Conservation (phyloP, 2,888 invertebrate genomes). For the Drosophila rellima region DNA sequence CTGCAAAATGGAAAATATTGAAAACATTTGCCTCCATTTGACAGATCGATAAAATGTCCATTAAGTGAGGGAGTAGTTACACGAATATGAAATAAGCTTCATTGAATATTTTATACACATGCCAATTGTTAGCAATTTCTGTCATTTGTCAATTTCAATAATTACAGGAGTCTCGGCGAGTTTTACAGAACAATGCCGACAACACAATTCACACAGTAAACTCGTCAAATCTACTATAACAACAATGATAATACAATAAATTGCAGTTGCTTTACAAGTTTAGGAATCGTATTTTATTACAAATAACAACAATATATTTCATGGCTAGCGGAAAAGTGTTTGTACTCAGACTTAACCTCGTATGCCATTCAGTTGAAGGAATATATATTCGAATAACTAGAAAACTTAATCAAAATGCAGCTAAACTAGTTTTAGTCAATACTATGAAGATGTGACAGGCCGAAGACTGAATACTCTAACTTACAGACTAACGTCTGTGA, state of each 20-base stretch:
- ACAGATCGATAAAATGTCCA: neutral
- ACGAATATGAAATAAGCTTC: neutral
- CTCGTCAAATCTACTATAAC: conserved; percentile 26
- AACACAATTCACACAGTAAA: conserved; percentile 1
- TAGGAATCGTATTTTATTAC: conserved; percentile 12
- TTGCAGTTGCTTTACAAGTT: conserved; percentile 21
- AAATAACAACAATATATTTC: neutral
- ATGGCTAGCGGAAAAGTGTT: neutral
- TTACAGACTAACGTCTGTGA: no score
- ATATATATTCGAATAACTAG: conserved; percentile 3
- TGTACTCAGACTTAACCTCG: neutral
- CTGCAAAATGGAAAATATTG: conserved; percentile 21
- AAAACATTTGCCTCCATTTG: conserved; percentile 1
- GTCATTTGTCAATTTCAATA: conserved; percentile 1
- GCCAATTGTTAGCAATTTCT: conserved; percentile 9
- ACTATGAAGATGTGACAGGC: neutral
- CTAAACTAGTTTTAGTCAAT: conserved; percentile 3
- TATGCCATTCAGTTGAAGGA: neutral
- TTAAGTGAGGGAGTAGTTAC: neutral
- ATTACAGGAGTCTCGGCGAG: conserved; percentile 13
- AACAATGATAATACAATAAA: conserved; percentile 32
- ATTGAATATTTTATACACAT: neutral
- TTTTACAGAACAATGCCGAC: neutral
- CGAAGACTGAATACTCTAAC: neutral
- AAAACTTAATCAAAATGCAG: neutral